Evolutionary conservation across 2,888 invertebrate species (phyloP).

Genomic region (Drosophila longiperda): DNA sequence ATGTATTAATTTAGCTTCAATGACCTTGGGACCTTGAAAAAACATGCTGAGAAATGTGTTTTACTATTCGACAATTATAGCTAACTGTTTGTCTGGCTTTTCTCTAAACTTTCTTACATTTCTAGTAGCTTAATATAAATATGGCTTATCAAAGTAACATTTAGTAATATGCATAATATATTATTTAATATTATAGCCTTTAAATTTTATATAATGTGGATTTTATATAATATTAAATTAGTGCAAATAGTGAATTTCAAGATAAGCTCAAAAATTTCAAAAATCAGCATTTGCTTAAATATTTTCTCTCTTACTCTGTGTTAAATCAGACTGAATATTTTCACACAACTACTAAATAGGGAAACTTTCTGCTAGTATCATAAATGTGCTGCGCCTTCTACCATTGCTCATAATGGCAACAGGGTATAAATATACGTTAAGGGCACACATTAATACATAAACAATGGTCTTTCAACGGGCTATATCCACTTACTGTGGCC

Average conservation of each 20-base stretch:
- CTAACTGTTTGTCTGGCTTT: no score
- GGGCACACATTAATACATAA: constrained; percentile 28
- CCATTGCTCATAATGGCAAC: not conserved
- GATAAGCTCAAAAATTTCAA: not conserved
- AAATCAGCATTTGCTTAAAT: not conserved
- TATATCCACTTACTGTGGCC: constrained; percentile 47
- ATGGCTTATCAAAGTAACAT: not conserved
- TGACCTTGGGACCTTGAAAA: not conserved
- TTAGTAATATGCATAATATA: not conserved
- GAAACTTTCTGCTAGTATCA: not conserved
- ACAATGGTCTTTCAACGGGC: constrained; percentile 60
- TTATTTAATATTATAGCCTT: not conserved
- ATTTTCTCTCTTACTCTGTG: not conserved
- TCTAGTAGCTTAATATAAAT: not conserved
- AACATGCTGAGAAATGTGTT: no score
- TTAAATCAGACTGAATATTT: not conserved
- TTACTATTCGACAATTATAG: no score
- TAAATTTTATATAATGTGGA: not conserved
- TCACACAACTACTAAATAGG: not conserved
- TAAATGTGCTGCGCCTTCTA: not conserved
- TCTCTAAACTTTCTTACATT: not conserved
- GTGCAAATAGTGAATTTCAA: no score
- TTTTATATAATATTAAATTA: no score
- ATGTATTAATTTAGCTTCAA: not conserved
- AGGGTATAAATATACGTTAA: constrained; percentile 27